Percentiles rank a stretch among this genome's conserved stretches.
These are phyloP conservation scores for Aythya baeri DNA, from an alignment of 2,113 vertebrate genomes.

Conservation along the genomic window DNA sequence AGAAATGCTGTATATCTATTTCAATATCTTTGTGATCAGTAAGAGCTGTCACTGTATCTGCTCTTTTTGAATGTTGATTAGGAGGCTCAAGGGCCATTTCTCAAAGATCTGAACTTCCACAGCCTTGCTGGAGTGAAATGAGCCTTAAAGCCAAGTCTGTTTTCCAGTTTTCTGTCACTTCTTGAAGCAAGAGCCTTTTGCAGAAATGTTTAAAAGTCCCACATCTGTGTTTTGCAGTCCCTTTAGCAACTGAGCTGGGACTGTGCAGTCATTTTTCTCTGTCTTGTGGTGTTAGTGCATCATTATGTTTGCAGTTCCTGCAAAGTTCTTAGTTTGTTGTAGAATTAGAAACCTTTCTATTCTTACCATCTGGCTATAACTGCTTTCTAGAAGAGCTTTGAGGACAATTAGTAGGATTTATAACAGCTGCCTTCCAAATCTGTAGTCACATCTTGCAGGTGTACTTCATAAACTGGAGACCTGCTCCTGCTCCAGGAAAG, in stretches of 20 bases:
- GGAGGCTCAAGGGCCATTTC: neutral
- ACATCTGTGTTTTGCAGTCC: neutral
- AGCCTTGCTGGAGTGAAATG: neutral
- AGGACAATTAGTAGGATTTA: neutral
- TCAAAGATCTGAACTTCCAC: neutral
- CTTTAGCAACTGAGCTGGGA: neutral
- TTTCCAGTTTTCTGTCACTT: neutral
- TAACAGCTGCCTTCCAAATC: neutral
- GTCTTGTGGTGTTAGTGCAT: neutral
- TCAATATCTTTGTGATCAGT: neutral
- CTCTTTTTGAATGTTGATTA: neutral
- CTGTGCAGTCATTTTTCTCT: neutral
- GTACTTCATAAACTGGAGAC: neutral
- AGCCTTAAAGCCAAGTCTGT: neutral
- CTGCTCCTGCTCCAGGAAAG: neutral
- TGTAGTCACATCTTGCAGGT: neutral
- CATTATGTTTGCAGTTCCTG: neutral
- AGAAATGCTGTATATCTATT: neutral
- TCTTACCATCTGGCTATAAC: neutral
- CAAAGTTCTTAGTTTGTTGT: neutral
- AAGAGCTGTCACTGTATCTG: neutral
- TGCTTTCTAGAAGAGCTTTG: conserved; percentile 11
- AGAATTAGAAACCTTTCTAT: conserved; percentile 11
- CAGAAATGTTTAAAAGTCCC: neutral
- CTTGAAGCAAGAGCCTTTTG: neutral